Conservation (phyloP, 2,113 vertebrate genomes). For the Psephotus haematonotus region DNA sequence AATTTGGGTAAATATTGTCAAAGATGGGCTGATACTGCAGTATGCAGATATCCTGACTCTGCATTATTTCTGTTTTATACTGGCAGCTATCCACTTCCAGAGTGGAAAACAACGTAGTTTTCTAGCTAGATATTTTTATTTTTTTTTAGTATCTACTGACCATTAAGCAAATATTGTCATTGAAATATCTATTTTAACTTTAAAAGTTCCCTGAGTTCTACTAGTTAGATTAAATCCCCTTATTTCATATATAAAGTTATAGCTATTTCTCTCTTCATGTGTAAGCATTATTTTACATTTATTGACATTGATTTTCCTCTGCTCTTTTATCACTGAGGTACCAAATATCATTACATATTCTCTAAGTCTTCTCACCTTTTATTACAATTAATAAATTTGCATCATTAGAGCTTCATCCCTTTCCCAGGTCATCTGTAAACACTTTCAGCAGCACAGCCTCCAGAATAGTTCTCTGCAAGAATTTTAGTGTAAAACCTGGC, state of each 20-base stretch:
- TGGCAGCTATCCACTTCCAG: background rate
- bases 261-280: background rate
- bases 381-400: background rate
- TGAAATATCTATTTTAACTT: background rate
- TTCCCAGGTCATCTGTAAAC: background rate
- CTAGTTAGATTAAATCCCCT: background rate
- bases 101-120: background rate
- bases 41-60: background rate
- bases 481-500: background rate
- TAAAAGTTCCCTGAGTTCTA: background rate
- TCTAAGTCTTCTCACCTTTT: background rate
- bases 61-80: background rate
- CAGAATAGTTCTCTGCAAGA: background rate
- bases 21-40: background rate
- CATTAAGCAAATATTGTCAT: background rate
- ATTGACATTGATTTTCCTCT: background rate
- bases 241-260: background rate
- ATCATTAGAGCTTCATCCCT: background rate
- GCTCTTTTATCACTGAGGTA: background rate
- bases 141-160: background rate
- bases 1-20: background rate
- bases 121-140: background rate
- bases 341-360: background rate
- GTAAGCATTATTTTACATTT: background rate
- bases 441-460: background rate